phyloP scores from a whole-genome alignment of 53 echinoderm and acorn worm species.

The Zoroaster sp. region DNA sequence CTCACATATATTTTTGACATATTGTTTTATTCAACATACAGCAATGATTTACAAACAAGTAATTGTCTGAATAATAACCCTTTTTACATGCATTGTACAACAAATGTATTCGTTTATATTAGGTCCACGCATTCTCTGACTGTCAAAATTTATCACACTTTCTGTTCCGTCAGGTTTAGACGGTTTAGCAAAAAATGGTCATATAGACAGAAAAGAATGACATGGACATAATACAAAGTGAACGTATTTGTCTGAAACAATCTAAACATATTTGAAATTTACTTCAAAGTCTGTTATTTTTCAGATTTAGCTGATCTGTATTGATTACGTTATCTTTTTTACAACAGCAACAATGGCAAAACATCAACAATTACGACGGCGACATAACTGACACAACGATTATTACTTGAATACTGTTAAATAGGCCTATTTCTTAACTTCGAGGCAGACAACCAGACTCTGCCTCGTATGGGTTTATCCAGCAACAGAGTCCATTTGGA shows the following conservation, averaged over 20 bases:
- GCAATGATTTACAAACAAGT: too few species aligned
- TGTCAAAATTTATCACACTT: neutral
- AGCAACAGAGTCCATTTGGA: slow-evolving; percentile 33
- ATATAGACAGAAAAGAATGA: neutral
- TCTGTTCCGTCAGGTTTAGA: slow-evolving; percentile 10
- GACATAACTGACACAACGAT: too few species aligned
- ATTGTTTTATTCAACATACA: too few species aligned
- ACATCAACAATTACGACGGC: neutral
- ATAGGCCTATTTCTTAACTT: neutral
- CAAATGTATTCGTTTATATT: neutral
- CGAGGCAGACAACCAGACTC: slow-evolving; percentile 10
- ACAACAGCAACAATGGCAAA: neutral
- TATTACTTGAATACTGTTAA: too few species aligned
- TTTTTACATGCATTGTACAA: neutral
- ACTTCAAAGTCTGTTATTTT: neutral
- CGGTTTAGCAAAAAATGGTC: slow-evolving; percentile 27
- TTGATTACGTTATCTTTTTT: neutral
- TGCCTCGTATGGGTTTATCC: neutral
- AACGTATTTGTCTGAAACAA: too few species aligned
- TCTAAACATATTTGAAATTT: too few species aligned
- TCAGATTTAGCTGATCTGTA: too few species aligned
- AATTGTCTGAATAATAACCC: too few species aligned
- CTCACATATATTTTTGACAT: too few species aligned
- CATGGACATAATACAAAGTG: neutral
- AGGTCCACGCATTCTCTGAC: neutral